Percentiles rank a stretch among this genome's conserved stretches.
These are phyloP conservation scores for Lasaia peninsularis DNA, from an alignment of 1,140 invertebrate species.

Conservation along the genomic window DNA sequence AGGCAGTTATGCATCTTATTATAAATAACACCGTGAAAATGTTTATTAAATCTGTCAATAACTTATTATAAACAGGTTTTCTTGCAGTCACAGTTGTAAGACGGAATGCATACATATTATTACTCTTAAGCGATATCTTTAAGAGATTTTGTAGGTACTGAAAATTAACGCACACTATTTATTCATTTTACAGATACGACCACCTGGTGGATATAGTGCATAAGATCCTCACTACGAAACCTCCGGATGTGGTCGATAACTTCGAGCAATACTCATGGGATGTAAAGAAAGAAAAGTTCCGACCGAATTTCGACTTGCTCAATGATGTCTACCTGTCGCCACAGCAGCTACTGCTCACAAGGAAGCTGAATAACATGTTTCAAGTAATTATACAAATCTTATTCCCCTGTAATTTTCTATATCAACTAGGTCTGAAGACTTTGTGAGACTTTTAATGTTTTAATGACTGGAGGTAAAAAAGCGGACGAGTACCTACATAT, in stretches of 20 bases:
- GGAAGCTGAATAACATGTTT: conserved; percentile 68
- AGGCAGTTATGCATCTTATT: no score
- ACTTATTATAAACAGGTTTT: no score
- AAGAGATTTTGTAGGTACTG: not conserved
- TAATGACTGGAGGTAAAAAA: no score
- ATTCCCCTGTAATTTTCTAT: no score
- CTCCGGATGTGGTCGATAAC: conserved; percentile 80
- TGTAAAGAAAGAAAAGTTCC: conserved; percentile 79
- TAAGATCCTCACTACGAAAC: conserved; percentile 79
- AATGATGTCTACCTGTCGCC: conserved; percentile 78
- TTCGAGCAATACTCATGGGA: conserved; percentile 82
- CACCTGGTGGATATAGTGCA: conserved; percentile 81
- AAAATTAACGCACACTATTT: not conserved
- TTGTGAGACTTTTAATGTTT: no score
- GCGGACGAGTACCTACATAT: no score
- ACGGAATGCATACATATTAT: no score
- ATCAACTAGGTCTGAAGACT: no score
- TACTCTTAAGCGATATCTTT: no score
- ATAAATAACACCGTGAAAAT: no score
- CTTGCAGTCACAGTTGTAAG: no score
- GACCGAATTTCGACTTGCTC: conserved; percentile 75
- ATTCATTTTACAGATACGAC: conserved; percentile 74
- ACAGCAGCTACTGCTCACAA: conserved; percentile 45
- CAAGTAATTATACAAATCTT: conserved; percentile 32
- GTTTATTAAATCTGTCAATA: no score